A percentile compares a stretch with the other conserved stretches of the same genome.
Evolutionary conservation across 2,888 invertebrate genomes (phyloP).

Genomic region (Bombyx huttoni): DNA sequence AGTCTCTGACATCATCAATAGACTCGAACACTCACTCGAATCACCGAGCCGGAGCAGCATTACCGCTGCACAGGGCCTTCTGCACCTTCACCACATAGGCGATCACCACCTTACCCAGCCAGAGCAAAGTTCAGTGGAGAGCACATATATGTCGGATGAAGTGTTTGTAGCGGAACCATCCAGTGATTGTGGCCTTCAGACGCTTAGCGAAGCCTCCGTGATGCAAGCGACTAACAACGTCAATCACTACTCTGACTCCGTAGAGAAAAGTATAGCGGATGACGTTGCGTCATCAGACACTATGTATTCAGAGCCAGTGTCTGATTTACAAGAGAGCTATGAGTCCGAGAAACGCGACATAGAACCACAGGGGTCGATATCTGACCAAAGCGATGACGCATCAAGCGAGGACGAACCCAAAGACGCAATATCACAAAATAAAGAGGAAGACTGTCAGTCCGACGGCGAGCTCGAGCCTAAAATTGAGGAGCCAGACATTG

Average conservation of each 20-base stretch:
- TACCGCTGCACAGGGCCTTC: slow-evolving; percentile 53
- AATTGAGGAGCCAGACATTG: background rate
- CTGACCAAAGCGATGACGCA: slow-evolving; percentile 32
- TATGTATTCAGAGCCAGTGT: slow-evolving; percentile 43
- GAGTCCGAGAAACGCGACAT: slow-evolving; percentile 23
- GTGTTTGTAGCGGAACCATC: slow-evolving; percentile 30
- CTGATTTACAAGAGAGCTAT: slow-evolving; percentile 37
- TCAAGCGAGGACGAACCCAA: slow-evolving; percentile 17
- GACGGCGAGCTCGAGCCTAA: background rate
- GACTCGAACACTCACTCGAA: slow-evolving; percentile 75
- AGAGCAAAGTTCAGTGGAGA: slow-evolving; percentile 45
- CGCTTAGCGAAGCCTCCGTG: slow-evolving; percentile 25
- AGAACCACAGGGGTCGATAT: slow-evolving; percentile 25
- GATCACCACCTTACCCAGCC: slow-evolving; percentile 38
- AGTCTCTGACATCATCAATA: slow-evolving; percentile 74
- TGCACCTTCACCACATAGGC: slow-evolving; percentile 53
- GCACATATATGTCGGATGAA: slow-evolving; percentile 45
- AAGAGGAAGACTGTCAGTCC: slow-evolving; percentile 6
- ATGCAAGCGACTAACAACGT: slow-evolving; percentile 26
- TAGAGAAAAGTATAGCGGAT: slow-evolving; percentile 41
- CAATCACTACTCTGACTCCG: slow-evolving; percentile 32
- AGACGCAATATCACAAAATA: slow-evolving; percentile 6
- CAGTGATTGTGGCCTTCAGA: slow-evolving; percentile 34
- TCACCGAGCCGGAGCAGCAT: slow-evolving; percentile 57
- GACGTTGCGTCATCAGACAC: slow-evolving; percentile 23